phyloP scores from a whole-genome alignment of 2,113 vertebrate genomes.

The Dendrocopos noguchii region DNA sequence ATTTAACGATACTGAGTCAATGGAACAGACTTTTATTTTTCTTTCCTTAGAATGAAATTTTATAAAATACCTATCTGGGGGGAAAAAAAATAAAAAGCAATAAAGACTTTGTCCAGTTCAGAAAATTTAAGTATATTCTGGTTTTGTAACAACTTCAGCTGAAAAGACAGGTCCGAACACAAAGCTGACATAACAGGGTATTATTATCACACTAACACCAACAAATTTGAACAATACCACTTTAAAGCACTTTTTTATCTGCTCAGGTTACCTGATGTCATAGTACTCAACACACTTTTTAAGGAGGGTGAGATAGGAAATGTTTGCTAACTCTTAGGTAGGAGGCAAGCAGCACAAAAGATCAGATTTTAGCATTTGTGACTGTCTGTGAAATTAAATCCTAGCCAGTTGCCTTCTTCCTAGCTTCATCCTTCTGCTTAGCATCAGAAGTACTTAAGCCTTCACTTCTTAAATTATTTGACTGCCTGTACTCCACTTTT shows the following conservation, averaged over 20 bases:
- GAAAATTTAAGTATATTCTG: not conserved
- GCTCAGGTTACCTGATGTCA: not conserved
- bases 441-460: not conserved
- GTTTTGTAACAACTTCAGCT: not conserved
- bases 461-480: not conserved
- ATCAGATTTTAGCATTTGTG: not conserved
- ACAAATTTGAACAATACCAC: not conserved
- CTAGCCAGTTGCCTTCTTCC: not conserved
- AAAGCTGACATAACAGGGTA: not conserved
- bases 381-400: not conserved
- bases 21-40: not conserved
- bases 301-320: not conserved
- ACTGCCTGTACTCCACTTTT: not conserved
- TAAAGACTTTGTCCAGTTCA: not conserved
- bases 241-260: not conserved
- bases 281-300: not conserved
- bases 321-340: not conserved
- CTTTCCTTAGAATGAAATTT: not conserved
- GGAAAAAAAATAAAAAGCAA: not conserved
- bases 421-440: not conserved
- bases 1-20: constrained; percentile 18
- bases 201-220: not conserved
- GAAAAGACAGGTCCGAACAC: not conserved
- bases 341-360: not conserved
- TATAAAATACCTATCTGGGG: not conserved